Percentiles rank a stretch among this genome's conserved stretches.
These are phyloP conservation scores for Neogobius melanostomus DNA, from an alignment of 2,113 vertebrate genomes.

Conservation along the genomic window DNA sequence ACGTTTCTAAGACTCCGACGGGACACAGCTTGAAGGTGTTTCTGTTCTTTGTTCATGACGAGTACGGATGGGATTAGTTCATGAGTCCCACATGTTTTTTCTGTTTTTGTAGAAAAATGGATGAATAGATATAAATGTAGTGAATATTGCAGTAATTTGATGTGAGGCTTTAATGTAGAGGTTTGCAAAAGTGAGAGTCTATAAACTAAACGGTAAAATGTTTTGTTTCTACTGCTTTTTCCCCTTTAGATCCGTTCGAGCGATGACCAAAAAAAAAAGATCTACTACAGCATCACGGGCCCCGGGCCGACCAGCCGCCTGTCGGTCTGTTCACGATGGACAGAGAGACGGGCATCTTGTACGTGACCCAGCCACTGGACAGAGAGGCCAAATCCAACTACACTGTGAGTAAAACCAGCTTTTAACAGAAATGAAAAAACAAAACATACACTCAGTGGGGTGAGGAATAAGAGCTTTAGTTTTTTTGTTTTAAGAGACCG, in stretches of 20 bases:
- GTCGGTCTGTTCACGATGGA: slow-evolving; percentile 54
- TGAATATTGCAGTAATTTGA: background rate
- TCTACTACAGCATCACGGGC: slow-evolving; percentile 70
- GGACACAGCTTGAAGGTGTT: too few species aligned
- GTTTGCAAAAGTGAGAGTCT: background rate
- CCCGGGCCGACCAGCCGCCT: slow-evolving; percentile 60
- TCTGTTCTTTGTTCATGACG: too few species aligned
- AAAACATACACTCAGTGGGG: background rate
- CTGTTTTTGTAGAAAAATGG: background rate
- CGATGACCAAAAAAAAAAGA: background rate
- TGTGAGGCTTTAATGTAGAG: background rate
- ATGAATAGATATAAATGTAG: too few species aligned
- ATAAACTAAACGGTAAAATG: background rate
- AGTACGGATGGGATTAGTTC: too few species aligned
- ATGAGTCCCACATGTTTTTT: too few species aligned
- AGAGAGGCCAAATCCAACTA: slow-evolving; percentile 42
- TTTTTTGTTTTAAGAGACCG: too few species aligned
- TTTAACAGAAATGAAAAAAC: too few species aligned
- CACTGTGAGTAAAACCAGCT: slow-evolving; percentile 8
- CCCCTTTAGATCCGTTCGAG: slow-evolving; percentile 65
- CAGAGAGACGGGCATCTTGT: slow-evolving; percentile 35
- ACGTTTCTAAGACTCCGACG: too few species aligned
- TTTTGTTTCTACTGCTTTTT: background rate
- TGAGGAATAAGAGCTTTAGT: too few species aligned
- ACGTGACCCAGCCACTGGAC: slow-evolving; percentile 64